Evolutionary conservation across 2,888 invertebrate genomes (phyloP).

Genomic region (Liodrosophila aerea): DNA sequence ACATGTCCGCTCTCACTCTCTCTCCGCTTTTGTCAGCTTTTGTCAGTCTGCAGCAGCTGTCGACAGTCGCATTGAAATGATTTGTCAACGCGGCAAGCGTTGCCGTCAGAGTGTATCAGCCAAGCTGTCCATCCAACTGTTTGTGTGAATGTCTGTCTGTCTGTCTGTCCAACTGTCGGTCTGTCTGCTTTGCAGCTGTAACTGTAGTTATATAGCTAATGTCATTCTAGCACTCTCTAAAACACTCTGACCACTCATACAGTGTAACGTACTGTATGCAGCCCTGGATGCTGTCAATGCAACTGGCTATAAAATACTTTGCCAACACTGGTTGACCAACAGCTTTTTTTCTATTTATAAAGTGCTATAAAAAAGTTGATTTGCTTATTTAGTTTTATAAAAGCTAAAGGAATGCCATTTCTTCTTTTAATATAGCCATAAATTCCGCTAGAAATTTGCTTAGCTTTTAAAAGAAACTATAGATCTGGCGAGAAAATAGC

Average conservation of each 20-base stretch:
- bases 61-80: slow-evolving; percentile 62
- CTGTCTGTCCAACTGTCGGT: slow-evolving; percentile 13
- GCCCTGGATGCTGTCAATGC: too few relatives aligned
- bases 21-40: slow-evolving; percentile 4
- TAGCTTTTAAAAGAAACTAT: too few relatives aligned
- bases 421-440: too few relatives aligned
- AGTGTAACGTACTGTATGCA: slow-evolving; percentile 4
- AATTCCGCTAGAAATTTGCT: too few relatives aligned
- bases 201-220: slow-evolving; percentile 43
- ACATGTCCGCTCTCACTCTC: not conserved
- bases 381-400: too few relatives aligned
- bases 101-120: slow-evolving; percentile 56
- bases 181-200: slow-evolving; percentile 23
- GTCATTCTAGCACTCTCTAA: slow-evolving; percentile 40
- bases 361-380: too few relatives aligned
- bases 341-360: too few relatives aligned
- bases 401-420: too few relatives aligned
- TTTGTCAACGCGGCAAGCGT: slow-evolving; percentile 64
- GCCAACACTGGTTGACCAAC: too few relatives aligned
- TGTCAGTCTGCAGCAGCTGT: slow-evolving; percentile 42
- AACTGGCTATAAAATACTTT: too few relatives aligned
- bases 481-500: too few relatives aligned
- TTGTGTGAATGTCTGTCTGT: slow-evolving; percentile 17
- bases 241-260: slow-evolving; percentile 1
- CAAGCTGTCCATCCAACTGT: slow-evolving; percentile 35